Evolutionary conservation across 1,140 invertebrate genomes (phyloP).

Genomic region (Drosophila neocordata): DNA sequence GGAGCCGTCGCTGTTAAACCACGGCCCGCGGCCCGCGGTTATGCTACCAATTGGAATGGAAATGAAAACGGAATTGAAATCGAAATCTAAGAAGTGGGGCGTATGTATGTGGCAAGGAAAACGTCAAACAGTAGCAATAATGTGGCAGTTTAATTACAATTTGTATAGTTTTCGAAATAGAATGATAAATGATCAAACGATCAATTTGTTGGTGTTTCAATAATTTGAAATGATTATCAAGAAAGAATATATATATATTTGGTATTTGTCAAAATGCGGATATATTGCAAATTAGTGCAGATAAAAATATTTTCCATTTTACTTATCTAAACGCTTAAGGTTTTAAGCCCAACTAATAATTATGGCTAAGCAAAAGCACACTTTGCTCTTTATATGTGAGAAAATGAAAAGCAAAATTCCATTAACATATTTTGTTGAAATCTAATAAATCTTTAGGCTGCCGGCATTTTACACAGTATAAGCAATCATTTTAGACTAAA

Average conservation of each 20-base stretch:
- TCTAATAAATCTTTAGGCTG: too few relatives aligned
- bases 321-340: too few relatives aligned
- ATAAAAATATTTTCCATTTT: too few relatives aligned
- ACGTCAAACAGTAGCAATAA: constrained; percentile 50
- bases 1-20: too few relatives aligned
- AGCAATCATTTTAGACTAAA: too few relatives aligned
- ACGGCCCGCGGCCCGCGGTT: not conserved
- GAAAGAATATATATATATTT: constrained; percentile 19
- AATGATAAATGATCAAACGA: not conserved
- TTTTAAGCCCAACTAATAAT: too few relatives aligned
- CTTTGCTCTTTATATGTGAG: too few relatives aligned
- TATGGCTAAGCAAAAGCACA: too few relatives aligned
- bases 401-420: too few relatives aligned
- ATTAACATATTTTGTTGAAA: too few relatives aligned
- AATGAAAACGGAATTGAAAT: constrained; percentile 35
- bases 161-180: constrained; percentile 43
- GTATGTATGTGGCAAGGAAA: constrained; percentile 28
- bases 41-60: constrained; percentile 28
- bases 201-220: constrained; percentile 35
- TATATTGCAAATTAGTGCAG: constrained; percentile 15
- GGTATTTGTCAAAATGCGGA: constrained; percentile 41
- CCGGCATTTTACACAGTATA: too few relatives aligned
- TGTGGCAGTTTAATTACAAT: constrained; percentile 42
- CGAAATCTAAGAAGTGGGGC: constrained; percentile 40
- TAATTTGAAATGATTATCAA: constrained; percentile 27